phyloP scores from a whole-genome alignment of 2,797 vertebrate genomes.

The Eupleurogrammus muticus region DNA sequence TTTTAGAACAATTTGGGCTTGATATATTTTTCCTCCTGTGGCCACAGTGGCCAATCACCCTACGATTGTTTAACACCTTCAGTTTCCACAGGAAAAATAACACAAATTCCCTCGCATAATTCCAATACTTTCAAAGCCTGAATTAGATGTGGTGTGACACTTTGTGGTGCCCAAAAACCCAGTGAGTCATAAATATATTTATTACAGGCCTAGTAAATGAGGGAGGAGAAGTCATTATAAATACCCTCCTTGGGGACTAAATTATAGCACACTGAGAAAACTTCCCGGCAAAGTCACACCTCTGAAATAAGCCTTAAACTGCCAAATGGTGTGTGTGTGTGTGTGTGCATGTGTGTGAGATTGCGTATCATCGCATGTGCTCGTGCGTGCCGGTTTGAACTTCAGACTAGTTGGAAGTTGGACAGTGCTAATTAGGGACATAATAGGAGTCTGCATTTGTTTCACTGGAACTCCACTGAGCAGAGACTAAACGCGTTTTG shows the following conservation, averaged over 20 bases:
- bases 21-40: background rate
- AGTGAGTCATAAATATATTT: conserved; percentile 62
- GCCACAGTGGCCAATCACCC: background rate
- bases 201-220: conserved; percentile 48
- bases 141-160: conserved; percentile 34
- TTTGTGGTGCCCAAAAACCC: conserved; percentile 42
- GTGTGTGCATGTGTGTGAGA: conserved; percentile 4
- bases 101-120: conserved; percentile 18
- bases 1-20: too few species aligned
- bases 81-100: conserved; percentile 11
- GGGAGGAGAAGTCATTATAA: conserved; percentile 55
- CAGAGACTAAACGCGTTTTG: conserved; percentile 8
- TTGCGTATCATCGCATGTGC: background rate
- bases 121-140: conserved; percentile 41
- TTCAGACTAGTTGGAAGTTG: conserved; percentile 28
- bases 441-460: conserved; percentile 7
- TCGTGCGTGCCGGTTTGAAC: conserved; percentile 8
- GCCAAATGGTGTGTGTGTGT: conserved; percentile 30
- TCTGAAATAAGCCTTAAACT: conserved; percentile 48
- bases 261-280: conserved; percentile 60
- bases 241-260: conserved; percentile 68
- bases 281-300: conserved; percentile 47
- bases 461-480: conserved; percentile 9
- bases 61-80: background rate
- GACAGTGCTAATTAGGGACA: conserved; percentile 30